Evolutionary conservation across 2,113 vertebrate genomes (phyloP).

Genomic region (Epinephelus lanceolatus): DNA sequence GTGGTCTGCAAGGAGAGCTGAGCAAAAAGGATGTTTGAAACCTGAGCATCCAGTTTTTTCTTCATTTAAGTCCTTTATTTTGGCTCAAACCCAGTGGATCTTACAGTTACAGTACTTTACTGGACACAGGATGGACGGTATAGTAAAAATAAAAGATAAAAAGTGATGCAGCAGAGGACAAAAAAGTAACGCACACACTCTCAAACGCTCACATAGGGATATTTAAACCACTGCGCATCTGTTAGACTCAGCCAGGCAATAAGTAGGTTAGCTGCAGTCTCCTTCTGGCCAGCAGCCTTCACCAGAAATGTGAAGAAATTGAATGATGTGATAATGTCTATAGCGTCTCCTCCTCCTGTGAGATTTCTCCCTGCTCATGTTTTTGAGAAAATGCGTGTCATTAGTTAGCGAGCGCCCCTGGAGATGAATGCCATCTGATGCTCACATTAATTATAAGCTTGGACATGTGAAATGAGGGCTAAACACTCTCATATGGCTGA

Average conservation of each 20-base stretch:
- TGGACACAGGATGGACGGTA: neutral
- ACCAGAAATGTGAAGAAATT: slow-evolving; percentile 31
- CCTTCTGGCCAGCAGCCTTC: neutral
- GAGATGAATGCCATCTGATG: slow-evolving; percentile 50
- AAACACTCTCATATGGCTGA: slow-evolving; percentile 68
- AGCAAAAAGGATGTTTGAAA: slow-evolving; percentile 47
- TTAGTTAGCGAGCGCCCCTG: slow-evolving; percentile 41
- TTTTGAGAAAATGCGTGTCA: slow-evolving; percentile 42
- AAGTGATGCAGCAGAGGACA: slow-evolving; percentile 7
- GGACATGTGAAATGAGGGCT: slow-evolving; percentile 54
- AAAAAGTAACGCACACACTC: neutral
- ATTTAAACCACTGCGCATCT: slow-evolving; percentile 6
- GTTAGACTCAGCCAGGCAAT: slow-evolving; percentile 14
- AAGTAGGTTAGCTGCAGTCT: slow-evolving; percentile 37
- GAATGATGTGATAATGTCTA: slow-evolving; percentile 35
- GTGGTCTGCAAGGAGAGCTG: slow-evolving; percentile 16
- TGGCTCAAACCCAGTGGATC: neutral
- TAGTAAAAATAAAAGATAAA: neutral
- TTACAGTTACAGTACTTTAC: neutral
- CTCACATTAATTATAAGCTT: slow-evolving; percentile 50
- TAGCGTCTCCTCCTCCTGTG: slow-evolving; percentile 25
- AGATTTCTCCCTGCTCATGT: slow-evolving; percentile 31
- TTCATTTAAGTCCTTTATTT: slow-evolving; percentile 30
- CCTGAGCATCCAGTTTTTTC: slow-evolving; percentile 8
- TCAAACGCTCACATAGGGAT: neutral